These are phyloP conservation scores for Acanthoscelides obtectus DNA, from an alignment of 2,888 invertebrate genomes.

Conservation along the genomic window DNA sequence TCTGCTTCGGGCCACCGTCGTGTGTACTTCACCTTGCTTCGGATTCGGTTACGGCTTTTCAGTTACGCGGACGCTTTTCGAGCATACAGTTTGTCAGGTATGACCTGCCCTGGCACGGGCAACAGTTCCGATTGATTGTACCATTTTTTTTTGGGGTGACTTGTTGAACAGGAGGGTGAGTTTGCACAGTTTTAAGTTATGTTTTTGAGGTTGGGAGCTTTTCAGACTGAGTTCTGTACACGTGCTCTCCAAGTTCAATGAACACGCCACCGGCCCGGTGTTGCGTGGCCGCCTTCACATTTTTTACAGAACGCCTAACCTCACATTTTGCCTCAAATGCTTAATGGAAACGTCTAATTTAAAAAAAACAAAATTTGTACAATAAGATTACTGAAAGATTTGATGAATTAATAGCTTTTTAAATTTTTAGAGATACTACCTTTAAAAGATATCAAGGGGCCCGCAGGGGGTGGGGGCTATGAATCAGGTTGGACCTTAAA, in stretches of 20 bases:
- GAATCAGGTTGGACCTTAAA: too few relatives aligned
- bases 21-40: background rate
- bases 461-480: too few relatives aligned
- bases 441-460: too few relatives aligned
- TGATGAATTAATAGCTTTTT: too few relatives aligned
- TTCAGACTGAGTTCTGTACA: background rate
- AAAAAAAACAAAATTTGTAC: too few relatives aligned
- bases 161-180: background rate
- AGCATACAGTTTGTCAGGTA: background rate
- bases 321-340: too few relatives aligned
- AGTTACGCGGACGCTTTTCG: background rate
- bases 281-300: background rate
- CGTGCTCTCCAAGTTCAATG: background rate
- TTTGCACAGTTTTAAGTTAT: background rate
- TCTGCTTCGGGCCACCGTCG: background rate
- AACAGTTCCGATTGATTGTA: background rate
- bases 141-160: background rate
- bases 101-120: background rate
- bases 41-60: background rate
- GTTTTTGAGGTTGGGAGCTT: background rate
- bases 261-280: too few relatives aligned
- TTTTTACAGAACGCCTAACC: too few relatives aligned
- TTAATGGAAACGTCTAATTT: too few relatives aligned
- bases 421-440: too few relatives aligned
- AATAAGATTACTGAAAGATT: too few relatives aligned